phyloP scores from a whole-genome alignment of 1,140 invertebrate genomes.

The Mactra quadrangularis region DNA sequence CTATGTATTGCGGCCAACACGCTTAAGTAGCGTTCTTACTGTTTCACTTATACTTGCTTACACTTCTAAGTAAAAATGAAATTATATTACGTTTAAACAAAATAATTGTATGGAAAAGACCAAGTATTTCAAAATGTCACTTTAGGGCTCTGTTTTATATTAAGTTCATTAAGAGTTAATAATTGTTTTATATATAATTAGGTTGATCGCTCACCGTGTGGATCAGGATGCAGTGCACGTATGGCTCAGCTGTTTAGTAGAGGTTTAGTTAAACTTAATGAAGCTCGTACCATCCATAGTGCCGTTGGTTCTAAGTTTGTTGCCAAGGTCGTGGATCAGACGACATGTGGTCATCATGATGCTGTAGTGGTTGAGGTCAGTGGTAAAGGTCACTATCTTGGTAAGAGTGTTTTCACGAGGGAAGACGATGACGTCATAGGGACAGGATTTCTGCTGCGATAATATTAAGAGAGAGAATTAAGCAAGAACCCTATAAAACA shows the following conservation, averaged over 20 bases:
- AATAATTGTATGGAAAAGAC: too few species aligned
- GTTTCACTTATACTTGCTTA: neutral
- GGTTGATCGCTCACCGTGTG: conserved; percentile 81
- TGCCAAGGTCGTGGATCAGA: conserved; percentile 64
- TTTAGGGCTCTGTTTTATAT: neutral
- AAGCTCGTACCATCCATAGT: conserved; percentile 75
- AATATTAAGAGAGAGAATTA: too few species aligned
- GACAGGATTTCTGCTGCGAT: conserved; percentile 63
- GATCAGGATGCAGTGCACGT: conserved; percentile 80
- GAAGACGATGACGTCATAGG: conserved; percentile 77
- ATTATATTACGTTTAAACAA: too few species aligned
- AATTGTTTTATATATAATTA: too few species aligned
- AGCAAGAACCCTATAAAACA: too few species aligned
- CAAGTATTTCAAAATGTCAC: too few species aligned
- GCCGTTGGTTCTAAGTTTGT: conserved; percentile 70
- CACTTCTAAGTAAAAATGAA: neutral
- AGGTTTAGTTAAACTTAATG: conserved; percentile 69
- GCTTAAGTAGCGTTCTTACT: too few species aligned
- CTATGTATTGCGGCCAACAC: too few species aligned
- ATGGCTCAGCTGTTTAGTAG: conserved; percentile 77
- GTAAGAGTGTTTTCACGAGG: conserved; percentile 69
- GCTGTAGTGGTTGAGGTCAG: conserved; percentile 79
- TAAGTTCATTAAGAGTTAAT: neutral
- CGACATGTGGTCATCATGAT: conserved; percentile 58
- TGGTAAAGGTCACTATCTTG: conserved; percentile 78